Evolutionary conservation across 1,140 invertebrate genomes (phyloP), one percentile per base, ranked within the genome.

Genomic region (Diorhabda elongata): DNA sequence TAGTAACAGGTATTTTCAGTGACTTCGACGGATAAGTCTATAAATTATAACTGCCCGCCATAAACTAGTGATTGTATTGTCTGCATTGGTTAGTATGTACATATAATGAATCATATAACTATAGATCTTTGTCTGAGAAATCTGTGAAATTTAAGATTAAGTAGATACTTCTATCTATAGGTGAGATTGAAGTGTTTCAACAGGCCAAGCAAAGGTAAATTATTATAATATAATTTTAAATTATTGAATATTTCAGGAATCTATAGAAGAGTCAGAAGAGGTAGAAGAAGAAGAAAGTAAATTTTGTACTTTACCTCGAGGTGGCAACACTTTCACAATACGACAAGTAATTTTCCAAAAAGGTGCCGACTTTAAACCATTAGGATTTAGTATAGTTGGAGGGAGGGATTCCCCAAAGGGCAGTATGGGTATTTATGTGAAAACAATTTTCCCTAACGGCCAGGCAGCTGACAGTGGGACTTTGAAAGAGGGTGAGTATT

Each of bases 311-410:
- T 70, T 83, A 58, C 82, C 80, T 26, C 72, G 81, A 69, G 81
- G 77, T 42, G 82, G 77, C 42, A 84, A 75, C 75, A 80, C 80
- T 61, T 82, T 80, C 76, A 84, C 79, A 60, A 85, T 86, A 56
- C 76, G 75, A 57, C 79, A 81, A 62, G 74, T 79, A 4, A 71
- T 73, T 58, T 90, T 85, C 11, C 88, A 92, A 73, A 96, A 96
- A 79, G 94, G 94, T 3, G 86, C 88, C 2, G 91, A 91, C 2
- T 91, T 91, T 74, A 95, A 94, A 81, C 92, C 92, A 0, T 83
- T 96, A 2, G 93, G 95, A 5, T 97, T 97, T 77, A 95, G 92
- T 61, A 95, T 97, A 72, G 95, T 97, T 0, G 95, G 95, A 5
- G 95, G 95, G 45, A 85, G 87, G 64, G 94, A 97, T 80, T 95